phyloP scores from a whole-genome alignment of 2,888 invertebrate species.

The Drosophila kuntzei region DNA sequence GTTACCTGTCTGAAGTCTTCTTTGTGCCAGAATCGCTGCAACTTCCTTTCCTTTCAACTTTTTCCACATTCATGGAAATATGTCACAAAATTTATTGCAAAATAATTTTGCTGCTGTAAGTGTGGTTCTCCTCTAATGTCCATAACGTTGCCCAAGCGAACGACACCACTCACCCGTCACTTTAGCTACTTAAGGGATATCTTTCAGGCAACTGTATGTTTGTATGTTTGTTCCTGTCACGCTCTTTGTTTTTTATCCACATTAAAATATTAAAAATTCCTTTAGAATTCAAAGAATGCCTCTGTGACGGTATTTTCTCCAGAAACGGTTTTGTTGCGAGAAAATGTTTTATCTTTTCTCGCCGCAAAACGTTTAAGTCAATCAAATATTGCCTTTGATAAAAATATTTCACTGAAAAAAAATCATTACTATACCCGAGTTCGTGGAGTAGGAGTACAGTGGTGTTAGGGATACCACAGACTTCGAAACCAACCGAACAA shows the following conservation, averaged over 20 bases:
- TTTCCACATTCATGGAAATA: slow-evolving; percentile 72
- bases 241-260: slow-evolving; percentile 49
- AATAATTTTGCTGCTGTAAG: slow-evolving; percentile 68
- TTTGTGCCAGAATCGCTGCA: slow-evolving; percentile 39
- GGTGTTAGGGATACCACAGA: no score
- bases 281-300: slow-evolving; percentile 61
- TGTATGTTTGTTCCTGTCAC: slow-evolving; percentile 40
- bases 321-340: slow-evolving; percentile 29
- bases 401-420: slow-evolving; percentile 3
- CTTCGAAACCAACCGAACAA: no score
- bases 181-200: slow-evolving; percentile 52
- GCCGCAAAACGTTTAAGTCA: slow-evolving; percentile 42
- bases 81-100: slow-evolving; percentile 82
- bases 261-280: slow-evolving; percentile 82
- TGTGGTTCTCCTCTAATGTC: slow-evolving; percentile 51
- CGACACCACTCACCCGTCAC: slow-evolving; percentile 48
- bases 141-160: slow-evolving; percentile 31
- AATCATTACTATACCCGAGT: no score
- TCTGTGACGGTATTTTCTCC: slow-evolving; percentile 21
- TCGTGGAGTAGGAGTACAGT: no score
- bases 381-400: slow-evolving; percentile 46
- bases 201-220: slow-evolving; percentile 33
- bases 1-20: slow-evolving; percentile 71
- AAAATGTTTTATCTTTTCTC: slow-evolving; percentile 24
- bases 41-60: slow-evolving; percentile 27